A percentile compares a stretch with the other conserved stretches of the same genome.
Conservation (phyloP, 2,113 vertebrate genomes). For the Leptobrachium leishanense region DNA sequence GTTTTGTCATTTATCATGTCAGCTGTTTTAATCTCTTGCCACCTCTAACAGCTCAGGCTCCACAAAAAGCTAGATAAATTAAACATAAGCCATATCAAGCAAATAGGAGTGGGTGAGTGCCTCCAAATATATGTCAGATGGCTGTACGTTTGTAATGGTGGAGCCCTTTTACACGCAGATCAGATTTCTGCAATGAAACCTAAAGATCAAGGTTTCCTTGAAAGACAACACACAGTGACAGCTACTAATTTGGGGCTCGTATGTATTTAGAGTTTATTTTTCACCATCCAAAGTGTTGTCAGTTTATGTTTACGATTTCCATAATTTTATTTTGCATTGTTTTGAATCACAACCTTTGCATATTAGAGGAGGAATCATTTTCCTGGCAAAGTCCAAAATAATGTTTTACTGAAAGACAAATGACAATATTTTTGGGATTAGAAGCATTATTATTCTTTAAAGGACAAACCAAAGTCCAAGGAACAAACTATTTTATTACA, state of each 20-base stretch:
- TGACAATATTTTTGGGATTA: too few relatives aligned
- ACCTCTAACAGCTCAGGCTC: not conserved
- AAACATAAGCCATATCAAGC: not conserved
- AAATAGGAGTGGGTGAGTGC: not conserved
- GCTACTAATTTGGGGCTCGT: not conserved
- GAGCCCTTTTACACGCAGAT: not conserved
- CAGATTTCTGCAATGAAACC: not conserved
- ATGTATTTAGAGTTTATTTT: not conserved
- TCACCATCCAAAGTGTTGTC: not conserved
- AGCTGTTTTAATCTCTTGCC: too few relatives aligned
- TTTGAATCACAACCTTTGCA: too few relatives aligned
- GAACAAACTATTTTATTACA: too few relatives aligned
- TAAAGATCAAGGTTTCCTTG: not conserved
- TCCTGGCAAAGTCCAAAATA: too few relatives aligned
- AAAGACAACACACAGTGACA: not conserved
- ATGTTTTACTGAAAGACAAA: too few relatives aligned
- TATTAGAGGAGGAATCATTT: too few relatives aligned
- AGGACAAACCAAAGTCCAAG: too few relatives aligned
- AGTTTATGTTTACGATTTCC: too few relatives aligned
- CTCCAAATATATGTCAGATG: not conserved
- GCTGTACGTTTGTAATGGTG: not conserved
- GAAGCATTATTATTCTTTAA: too few relatives aligned
- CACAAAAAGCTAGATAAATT: not conserved
- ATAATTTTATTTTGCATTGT: too few relatives aligned
- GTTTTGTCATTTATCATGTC: too few relatives aligned